These are phyloP conservation scores for Prinia subflava DNA, from an alignment of 2,113 vertebrate species.

Conservation along the genomic window DNA sequence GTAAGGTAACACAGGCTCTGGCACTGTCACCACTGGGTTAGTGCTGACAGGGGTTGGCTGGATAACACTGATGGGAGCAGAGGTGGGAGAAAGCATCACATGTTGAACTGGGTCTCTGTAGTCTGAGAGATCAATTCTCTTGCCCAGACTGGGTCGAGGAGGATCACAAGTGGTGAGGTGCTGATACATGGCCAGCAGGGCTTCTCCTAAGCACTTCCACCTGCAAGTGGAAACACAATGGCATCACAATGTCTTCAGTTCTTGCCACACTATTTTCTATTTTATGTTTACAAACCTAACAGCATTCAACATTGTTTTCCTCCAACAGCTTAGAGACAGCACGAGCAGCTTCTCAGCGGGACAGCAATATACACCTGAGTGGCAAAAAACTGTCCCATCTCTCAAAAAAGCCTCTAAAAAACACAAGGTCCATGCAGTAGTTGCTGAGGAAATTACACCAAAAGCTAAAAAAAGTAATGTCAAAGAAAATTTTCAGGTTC, in stretches of 20 bases:
- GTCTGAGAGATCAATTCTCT: constrained; percentile 87
- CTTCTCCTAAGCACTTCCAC: constrained; percentile 93
- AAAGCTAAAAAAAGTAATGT: not conserved
- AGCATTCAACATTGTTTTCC: not conserved
- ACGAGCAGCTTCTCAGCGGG: not conserved
- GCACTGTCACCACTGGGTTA: constrained; percentile 60
- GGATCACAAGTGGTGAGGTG: constrained; percentile 90
- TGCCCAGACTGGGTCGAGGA: constrained; percentile 87
- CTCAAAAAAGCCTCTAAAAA: not conserved
- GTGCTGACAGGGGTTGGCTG: constrained; percentile 76
- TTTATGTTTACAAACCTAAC: not conserved
- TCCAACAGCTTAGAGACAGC: not conserved
- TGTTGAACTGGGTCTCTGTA: constrained; percentile 82
- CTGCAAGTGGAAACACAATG: constrained; percentile 50
- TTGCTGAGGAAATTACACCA: not conserved
- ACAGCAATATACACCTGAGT: not conserved
- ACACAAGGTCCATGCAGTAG: not conserved
- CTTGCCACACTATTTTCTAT: not conserved
- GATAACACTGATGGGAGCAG: constrained; percentile 74
- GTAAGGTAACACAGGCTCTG: constrained; percentile 66
- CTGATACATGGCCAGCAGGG: constrained; percentile 88
- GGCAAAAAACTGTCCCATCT: not conserved
- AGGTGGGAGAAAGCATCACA: constrained; percentile 70
- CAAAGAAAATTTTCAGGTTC: not conserved
- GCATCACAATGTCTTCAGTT: not conserved